Percentiles rank a stretch among this genome's conserved stretches.
Evolutionary conservation across 2,113 vertebrate genomes (phyloP).

Genomic region (Hymenochirus boettgeri): DNA sequence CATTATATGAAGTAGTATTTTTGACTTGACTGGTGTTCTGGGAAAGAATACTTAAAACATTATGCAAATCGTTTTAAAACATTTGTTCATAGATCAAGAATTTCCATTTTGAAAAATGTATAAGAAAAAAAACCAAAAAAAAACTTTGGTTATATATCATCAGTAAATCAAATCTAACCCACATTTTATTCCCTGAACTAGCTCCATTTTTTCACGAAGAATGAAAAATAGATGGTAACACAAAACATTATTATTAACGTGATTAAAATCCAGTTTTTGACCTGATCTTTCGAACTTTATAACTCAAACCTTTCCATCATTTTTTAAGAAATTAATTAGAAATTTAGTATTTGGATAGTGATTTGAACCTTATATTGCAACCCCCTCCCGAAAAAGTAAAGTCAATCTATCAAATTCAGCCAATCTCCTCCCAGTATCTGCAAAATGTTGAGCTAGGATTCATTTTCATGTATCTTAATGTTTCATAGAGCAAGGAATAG

Average conservation of each 20-base stretch:
- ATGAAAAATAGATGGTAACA: slow-evolving; percentile 71
- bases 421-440: slow-evolving; percentile 65
- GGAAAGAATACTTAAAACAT: too few relatives aligned
- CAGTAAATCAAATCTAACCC: too few relatives aligned
- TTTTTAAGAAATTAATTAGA: slow-evolving; percentile 89
- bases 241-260: slow-evolving; percentile 74
- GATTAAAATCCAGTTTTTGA: slow-evolving; percentile 95
- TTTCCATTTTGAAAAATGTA: too few relatives aligned
- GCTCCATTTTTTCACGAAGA: slow-evolving; percentile 59
- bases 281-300: slow-evolving; percentile 89
- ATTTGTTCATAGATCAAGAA: too few relatives aligned
- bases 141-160: too few relatives aligned
- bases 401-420: slow-evolving; percentile 70
- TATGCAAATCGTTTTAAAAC: too few relatives aligned
- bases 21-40: too few relatives aligned
- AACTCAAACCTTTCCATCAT: slow-evolving; percentile 85
- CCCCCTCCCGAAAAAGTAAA: slow-evolving; percentile 47
- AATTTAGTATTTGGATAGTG: slow-evolving; percentile 78
- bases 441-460: slow-evolving; percentile 69
- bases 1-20: too few relatives aligned
- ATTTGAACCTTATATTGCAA: slow-evolving; percentile 64
- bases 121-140: too few relatives aligned
- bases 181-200: too few relatives aligned
- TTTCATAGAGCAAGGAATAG: slow-evolving; percentile 77
- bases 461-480: slow-evolving; percentile 77